phyloP scores from a whole-genome alignment of 2,797 vertebrate genomes.

The Catostomus latipinnis region DNA sequence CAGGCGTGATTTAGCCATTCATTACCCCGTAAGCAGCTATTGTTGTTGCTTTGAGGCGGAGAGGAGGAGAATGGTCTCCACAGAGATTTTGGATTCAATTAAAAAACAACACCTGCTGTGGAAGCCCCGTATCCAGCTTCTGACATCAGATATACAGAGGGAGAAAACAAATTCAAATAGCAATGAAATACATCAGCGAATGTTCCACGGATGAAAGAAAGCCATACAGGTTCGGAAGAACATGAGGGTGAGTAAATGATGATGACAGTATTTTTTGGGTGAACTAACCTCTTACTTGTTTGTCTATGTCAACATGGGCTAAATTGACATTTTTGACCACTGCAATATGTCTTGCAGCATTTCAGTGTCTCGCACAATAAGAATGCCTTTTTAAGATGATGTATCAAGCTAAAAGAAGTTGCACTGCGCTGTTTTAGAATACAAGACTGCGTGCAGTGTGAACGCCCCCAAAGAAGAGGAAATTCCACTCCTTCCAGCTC shows the following conservation, averaged over 20 bases:
- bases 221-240: no score
- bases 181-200: slow-evolving; percentile 32
- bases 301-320: no score
- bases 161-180: slow-evolving; percentile 31
- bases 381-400: neutral
- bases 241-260: no score
- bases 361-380: neutral
- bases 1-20: slow-evolving; percentile 72
- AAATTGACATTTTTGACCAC: no score
- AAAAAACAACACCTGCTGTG: slow-evolving; percentile 50
- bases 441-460: neutral
- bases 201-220: no score
- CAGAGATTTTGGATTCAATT: slow-evolving; percentile 61
- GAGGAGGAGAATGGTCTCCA: slow-evolving; percentile 44
- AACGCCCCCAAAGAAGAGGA: neutral
- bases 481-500: neutral
- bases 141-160: slow-evolving; percentile 39
- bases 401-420: neutral
- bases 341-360: no score
- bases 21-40: slow-evolving; percentile 75
- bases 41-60: slow-evolving; percentile 62
- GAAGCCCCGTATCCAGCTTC: slow-evolving; percentile 34
- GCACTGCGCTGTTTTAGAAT: neutral
- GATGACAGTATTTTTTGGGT: no score
- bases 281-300: no score